Conservation (phyloP, 2,888 invertebrate species). For the Agriopis aurantiaria region DNA sequence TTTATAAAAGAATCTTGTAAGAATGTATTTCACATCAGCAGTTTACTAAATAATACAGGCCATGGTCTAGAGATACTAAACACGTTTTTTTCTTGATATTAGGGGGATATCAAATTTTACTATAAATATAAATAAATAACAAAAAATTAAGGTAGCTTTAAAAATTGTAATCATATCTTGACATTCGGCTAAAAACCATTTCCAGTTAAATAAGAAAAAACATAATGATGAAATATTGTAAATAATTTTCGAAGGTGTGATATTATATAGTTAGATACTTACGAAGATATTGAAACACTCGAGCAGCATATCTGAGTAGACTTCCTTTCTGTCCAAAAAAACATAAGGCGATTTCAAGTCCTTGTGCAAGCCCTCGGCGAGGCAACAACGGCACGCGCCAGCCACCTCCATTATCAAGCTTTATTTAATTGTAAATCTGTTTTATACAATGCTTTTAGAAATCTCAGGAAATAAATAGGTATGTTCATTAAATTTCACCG, state of each 20-base stretch:
- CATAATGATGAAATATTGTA: too few relatives aligned
- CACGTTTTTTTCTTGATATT: too few relatives aligned
- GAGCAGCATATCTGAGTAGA: constrained; percentile 62
- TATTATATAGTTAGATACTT: constrained; percentile 38
- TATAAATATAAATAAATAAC: too few relatives aligned
- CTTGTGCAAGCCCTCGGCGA: constrained; percentile 63
- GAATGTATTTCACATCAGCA: too few relatives aligned
- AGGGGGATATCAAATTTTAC: too few relatives aligned
- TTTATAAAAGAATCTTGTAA: too few relatives aligned
- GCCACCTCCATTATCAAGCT: constrained; percentile 41
- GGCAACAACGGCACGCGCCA: constrained; percentile 66
- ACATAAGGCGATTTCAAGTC: constrained; percentile 60
- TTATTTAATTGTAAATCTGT: not conserved
- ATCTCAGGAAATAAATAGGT: not conserved
- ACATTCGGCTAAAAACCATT: too few relatives aligned
- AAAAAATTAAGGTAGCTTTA: too few relatives aligned
- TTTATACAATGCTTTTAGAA: not conserved
- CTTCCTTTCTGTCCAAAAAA: constrained; percentile 63
- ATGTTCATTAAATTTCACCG: not conserved
- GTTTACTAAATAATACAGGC: too few relatives aligned
- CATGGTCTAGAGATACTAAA: too few relatives aligned
- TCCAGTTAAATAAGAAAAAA: too few relatives aligned
- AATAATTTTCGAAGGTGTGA: not conserved
- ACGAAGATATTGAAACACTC: constrained; percentile 69
- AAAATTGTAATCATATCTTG: too few relatives aligned